Evolutionary conservation across 2,113 vertebrate species (phyloP), one percentile per base, ranked within the genome.

Genomic region (Xiphophorus couchianus): DNA sequence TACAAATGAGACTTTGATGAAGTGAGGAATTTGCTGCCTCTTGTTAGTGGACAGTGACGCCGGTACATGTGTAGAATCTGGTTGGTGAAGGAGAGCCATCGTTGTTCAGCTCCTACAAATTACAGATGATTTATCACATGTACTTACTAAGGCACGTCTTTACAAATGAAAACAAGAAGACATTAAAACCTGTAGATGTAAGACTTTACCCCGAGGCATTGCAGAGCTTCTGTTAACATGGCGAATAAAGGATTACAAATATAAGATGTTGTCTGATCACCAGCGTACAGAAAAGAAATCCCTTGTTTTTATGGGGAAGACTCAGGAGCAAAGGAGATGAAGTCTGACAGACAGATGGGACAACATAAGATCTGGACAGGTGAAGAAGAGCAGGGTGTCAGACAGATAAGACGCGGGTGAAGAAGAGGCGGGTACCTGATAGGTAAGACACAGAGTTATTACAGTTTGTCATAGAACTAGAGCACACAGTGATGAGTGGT

Each of bases 351-450:
- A 42, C 37, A 67, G 65, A 67, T 66, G 64, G 64, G 64, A 44
- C 25, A 19, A 67, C 37, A 8, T 67, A 39, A 17, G 37, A 67
- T 67, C 37, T 67, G 65, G 65, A 67, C 65, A 67, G 65, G 65
- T 67, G 65, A 67, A 44, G 65, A 67, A 15, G 37, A 44, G 27
- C 65, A n/a, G 37, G 12, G 39, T 67, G 65, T 67, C 37, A 67
- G 37, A 67, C 19, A 67, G 65, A 67, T 67, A 67, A 67, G 65
- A 67, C 25, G 10, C 3, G 9, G 25, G 65, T 67, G 65, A 67
- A 44, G 37, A 67, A 27, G 37, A 44, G 42, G 37, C n/a, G n/a
- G 37, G 35, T 67, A 31, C 42, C 65, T 42, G 37, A 67, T 67
- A 67, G 65, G 42, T 44, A 44, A 44, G 37, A 67, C 65, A 6